Conservation (phyloP, 2,888 invertebrate species). For the Mythimna loreyi region DNA sequence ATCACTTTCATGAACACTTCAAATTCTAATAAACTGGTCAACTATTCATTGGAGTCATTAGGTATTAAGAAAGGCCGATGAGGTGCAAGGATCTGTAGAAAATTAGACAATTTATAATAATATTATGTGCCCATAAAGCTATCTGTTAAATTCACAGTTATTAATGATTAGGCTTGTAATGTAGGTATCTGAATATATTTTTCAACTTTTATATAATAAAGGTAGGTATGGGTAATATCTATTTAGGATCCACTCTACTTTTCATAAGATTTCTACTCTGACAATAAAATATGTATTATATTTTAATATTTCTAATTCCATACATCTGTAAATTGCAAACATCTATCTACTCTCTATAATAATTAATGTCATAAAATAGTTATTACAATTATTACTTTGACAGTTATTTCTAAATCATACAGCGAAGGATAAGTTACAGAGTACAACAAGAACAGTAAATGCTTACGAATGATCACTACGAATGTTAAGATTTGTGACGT, state of each 20-base stretch:
- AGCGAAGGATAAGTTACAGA: conserved; percentile 71
- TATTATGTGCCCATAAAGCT: conserved; percentile 61
- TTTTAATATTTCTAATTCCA: conserved; percentile 73
- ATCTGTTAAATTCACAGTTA: conserved; percentile 59
- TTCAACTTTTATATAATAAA: conserved; percentile 38
- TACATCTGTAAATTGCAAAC: conserved; percentile 78
- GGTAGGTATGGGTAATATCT: conserved; percentile 58
- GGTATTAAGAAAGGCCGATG: conserved; percentile 67
- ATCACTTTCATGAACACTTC: conserved; percentile 90
- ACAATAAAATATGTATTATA: conserved; percentile 77
- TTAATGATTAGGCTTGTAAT: conserved; percentile 55
- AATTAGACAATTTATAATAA: conserved; percentile 58
- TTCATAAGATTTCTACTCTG: conserved; percentile 82
- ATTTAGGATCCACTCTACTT: conserved; percentile 67
- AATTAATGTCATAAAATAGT: conserved; percentile 74
- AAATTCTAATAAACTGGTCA: conserved; percentile 85
- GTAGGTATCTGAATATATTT: conserved; percentile 59
- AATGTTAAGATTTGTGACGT: conserved; percentile 79
- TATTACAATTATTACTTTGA: conserved; percentile 66
- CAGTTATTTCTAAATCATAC: conserved; percentile 65
- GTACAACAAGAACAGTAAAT: conserved; percentile 83
- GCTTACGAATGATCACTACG: conserved; percentile 82
- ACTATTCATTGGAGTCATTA: conserved; percentile 79
- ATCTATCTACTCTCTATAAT: conserved; percentile 81
- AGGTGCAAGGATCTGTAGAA: conserved; percentile 66